These are phyloP conservation scores for Pseudorasbora parva DNA, from an alignment of 2,113 vertebrate genomes.

Conservation along the genomic window DNA sequence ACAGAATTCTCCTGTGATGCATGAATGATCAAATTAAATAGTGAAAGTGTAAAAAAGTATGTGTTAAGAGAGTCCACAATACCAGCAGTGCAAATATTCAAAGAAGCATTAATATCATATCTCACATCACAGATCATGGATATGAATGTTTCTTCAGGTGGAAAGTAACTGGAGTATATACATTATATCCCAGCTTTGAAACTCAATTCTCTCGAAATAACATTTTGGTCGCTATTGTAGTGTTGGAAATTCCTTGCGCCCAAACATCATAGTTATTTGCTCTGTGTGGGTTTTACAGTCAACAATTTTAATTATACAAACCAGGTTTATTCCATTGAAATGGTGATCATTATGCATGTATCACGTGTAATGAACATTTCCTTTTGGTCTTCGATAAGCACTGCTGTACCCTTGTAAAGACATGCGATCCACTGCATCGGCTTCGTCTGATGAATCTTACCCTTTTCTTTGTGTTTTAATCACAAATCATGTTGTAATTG, in stretches of 20 bases:
- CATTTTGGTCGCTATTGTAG: not conserved
- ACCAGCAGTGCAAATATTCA: not conserved
- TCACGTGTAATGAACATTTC: slow-evolving; percentile 27
- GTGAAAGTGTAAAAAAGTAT: not conserved
- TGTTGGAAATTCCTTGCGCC: not conserved
- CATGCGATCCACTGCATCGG: slow-evolving; percentile 17
- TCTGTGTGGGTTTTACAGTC: slow-evolving; percentile 4
- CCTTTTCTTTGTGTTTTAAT: slow-evolving; percentile 57
- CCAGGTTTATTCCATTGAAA: slow-evolving; percentile 5
- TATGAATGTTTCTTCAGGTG: too few relatives aligned
- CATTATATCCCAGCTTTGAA: not conserved
- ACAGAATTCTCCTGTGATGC: not conserved
- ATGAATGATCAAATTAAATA: not conserved
- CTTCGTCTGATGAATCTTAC: slow-evolving; percentile 48
- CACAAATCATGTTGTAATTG: slow-evolving; percentile 60
- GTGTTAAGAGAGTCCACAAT: not conserved
- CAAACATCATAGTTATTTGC: not conserved
- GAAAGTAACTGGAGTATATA: too few relatives aligned
- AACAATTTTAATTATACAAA: slow-evolving; percentile 7
- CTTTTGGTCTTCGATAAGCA: slow-evolving; percentile 18
- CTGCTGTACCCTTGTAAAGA: not conserved
- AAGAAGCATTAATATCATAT: not conserved
- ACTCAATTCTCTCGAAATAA: not conserved
- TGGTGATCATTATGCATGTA: slow-evolving; percentile 4
- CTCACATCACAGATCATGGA: too few relatives aligned